Evolutionary conservation across 2,888 invertebrate genomes (phyloP), one percentile per base, ranked within the genome.

Genomic region (Hybos culiciformis): DNA sequence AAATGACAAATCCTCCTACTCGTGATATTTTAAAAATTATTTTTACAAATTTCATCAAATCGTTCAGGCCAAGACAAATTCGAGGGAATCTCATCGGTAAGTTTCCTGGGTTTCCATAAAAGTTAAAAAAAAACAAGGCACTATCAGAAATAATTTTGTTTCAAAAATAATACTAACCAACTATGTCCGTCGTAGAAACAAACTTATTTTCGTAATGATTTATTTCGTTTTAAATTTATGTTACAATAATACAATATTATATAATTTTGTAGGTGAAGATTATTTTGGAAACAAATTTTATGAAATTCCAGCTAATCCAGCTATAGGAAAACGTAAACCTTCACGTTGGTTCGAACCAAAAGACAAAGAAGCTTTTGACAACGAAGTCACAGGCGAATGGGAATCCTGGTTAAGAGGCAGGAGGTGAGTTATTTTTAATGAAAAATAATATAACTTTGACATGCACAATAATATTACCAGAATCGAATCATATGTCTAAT

Each of bases 321-420:
- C 75, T 39, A 56, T 66, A 38, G 80, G 80, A 0, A 80, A 78
- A 60, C 71, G 78, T 37, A 78, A 71, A 50, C 58, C 78, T 0
- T 70, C 73, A 1, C 68, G 88, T 39, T 86, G 80, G 78, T 88
- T 83, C 64, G 76, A 75, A 48, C 83, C 86, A 1, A 63, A 69
- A 0, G 68, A 70, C 36, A 72, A 74, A 15, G 61, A 65, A 3
- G 62, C 70, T 19, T 83, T 82, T 53, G 73, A 80, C 49, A 77
- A 80, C 56, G 83, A 84, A 55, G 58, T 85, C 53, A 84, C 90
- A 1, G 75, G 83, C 1, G 90, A 90, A 65, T 91, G 91, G 91
- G 85, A 87, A 58, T 71, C 88, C 7, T 91, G 90, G 90, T 65
- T 91, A 37, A 70, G 90, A 50, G 72, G 74, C 50, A 66, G 80